phyloP scores from a whole-genome alignment of 1,140 invertebrate species.

The Acromyrmex heyeri region DNA sequence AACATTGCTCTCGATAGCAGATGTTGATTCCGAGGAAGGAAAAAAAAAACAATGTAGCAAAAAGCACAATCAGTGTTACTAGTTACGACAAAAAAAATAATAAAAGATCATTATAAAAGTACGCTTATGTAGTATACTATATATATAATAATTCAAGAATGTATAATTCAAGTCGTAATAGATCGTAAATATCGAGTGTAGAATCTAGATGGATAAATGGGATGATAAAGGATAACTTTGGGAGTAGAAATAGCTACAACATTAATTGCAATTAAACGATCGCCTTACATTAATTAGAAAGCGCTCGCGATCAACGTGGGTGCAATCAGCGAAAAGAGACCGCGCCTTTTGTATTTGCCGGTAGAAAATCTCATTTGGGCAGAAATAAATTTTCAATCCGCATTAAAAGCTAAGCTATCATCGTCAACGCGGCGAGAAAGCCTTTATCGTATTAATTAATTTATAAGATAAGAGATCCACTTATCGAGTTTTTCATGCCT shows the following conservation, averaged over 20 bases:
- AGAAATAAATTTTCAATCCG: constrained; percentile 19
- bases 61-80: background rate
- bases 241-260: constrained; percentile 16
- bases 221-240: constrained; percentile 70
- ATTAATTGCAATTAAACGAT: constrained; percentile 78
- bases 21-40: background rate
- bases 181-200: background rate
- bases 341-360: background rate
- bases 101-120: background rate
- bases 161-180: background rate
- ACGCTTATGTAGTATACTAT: background rate
- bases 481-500: constrained; percentile 27
- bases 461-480: constrained; percentile 26
- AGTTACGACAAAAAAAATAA: background rate
- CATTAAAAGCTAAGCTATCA: constrained; percentile 40
- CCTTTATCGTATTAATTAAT: constrained; percentile 37
- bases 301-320: constrained; percentile 40
- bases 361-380: constrained; percentile 3
- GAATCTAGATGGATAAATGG: constrained; percentile 38
- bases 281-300: constrained; percentile 73
- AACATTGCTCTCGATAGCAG: background rate
- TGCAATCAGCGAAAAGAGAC: constrained; percentile 42
- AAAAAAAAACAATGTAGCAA: constrained; percentile 1
- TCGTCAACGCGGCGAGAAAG: constrained; percentile 21
- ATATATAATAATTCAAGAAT: background rate